Evolutionary conservation across 2,888 invertebrate species (phyloP), one percentile per base, ranked within the genome.

Genomic region (Cheilosia pagana): DNA sequence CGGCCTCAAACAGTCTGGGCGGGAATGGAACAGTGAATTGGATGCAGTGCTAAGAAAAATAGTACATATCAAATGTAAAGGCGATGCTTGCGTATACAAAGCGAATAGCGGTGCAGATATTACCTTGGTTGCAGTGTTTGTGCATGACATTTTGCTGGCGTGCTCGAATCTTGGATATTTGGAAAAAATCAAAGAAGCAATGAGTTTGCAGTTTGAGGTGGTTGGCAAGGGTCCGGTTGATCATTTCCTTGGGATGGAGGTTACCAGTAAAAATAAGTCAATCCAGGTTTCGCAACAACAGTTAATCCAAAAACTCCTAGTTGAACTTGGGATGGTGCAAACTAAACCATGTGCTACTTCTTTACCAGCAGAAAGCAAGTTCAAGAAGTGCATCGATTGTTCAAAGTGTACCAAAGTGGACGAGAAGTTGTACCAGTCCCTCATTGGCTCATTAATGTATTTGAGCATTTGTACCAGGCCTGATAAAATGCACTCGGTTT

Each of bases 401-500:
- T 43, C 68, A 16, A 28, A 79, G 1, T 74, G 78, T 63, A 21
- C 12, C 8, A 65, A 14, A 5, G 52, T 67, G 10, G 71, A 86
- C n/a, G 1, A 43, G 23, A 81, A 67, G 31, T 21, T 16, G 28
- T 86, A 67, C 45, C 78, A 78, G 52, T 68, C 68, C 1, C 16
- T 75, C 10, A 63, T 78, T n/a, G 78, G 68, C 3, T 83, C 76
- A 10, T 55, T 85, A 8, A 81, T 68, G 72, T 77, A 81, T 53
- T 25, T 86, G 12, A 19, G 62, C 12, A 16, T 75, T 10, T 77
- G 25, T 19, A 68, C 77, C 2, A 45, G 77, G 28, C 81, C 79
- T 1, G 86, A 79, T 28, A 76, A 76, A 16, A 67, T 72, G 5
- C 76, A 86, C 21, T 79, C 82, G 7, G 63, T 74, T 0, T 62